Evolutionary conservation across 2,888 invertebrate species (phyloP).

Genomic region (Alsophila aescularia): DNA sequence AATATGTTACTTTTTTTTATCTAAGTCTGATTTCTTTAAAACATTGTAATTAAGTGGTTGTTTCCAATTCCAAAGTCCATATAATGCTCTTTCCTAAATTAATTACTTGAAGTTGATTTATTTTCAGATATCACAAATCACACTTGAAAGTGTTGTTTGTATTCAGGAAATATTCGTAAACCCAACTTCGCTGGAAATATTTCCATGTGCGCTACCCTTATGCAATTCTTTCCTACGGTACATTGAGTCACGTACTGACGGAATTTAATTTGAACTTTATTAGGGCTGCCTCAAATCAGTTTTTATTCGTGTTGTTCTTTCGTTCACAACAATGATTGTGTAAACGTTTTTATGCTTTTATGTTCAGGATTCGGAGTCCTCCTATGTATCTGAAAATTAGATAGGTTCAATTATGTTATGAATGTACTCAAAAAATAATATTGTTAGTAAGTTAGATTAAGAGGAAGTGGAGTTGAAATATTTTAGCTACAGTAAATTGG

Average conservation of each 20-base stretch:
- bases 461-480: too few species aligned
- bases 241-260: conserved; percentile 40
- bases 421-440: too few species aligned
- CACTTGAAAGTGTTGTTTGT: conserved; percentile 12
- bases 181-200: conserved; percentile 5
- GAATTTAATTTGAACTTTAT: conserved; percentile 46
- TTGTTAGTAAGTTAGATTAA: too few species aligned
- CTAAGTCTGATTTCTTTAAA: neutral
- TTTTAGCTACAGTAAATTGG: too few species aligned
- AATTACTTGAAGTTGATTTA: neutral
- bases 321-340: too few species aligned
- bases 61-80: too few species aligned
- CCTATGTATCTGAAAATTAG: too few species aligned
- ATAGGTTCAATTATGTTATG: too few species aligned
- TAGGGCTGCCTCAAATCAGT: conserved; percentile 26
- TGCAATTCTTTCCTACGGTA: conserved; percentile 46
- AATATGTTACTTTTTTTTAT: too few species aligned
- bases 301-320: neutral
- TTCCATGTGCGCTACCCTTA: conserved; percentile 38
- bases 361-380: too few species aligned
- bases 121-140: neutral
- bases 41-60: neutral
- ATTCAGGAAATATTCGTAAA: conserved; percentile 9
- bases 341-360: too few species aligned
- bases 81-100: neutral